Evolutionary conservation across 2,888 invertebrate genomes (phyloP).

Genomic region (Rhodophaea formosa): DNA sequence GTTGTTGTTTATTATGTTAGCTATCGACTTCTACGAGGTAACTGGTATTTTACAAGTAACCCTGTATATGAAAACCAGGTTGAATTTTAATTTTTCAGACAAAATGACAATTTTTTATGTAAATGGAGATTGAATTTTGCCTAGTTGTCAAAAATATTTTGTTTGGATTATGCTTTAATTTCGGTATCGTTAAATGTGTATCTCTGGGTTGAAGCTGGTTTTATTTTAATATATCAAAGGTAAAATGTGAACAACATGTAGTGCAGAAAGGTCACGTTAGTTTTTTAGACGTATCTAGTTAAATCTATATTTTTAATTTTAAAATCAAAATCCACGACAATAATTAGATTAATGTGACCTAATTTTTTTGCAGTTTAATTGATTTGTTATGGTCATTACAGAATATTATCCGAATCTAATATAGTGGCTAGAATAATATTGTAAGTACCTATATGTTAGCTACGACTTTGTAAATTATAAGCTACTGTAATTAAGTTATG

Average conservation of each 20-base stretch:
- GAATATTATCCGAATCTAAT: slow-evolving; percentile 32
- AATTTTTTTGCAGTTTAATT: slow-evolving; percentile 29
- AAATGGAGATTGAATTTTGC: too few relatives aligned
- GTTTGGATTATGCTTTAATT: too few relatives aligned
- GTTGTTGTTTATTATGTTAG: too few relatives aligned
- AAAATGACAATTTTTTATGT: too few relatives aligned
- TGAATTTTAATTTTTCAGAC: too few relatives aligned
- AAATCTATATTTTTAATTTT: slow-evolving; percentile 26
- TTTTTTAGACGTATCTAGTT: neutral
- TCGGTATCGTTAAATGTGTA: too few relatives aligned
- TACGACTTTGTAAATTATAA: slow-evolving; percentile 28
- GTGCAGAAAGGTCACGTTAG: slow-evolving; percentile 3
- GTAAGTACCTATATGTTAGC: slow-evolving; percentile 12
- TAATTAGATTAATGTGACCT: slow-evolving; percentile 64
- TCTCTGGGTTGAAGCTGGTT: too few relatives aligned
- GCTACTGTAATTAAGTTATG: slow-evolving; percentile 29
- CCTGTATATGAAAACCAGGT: too few relatives aligned
- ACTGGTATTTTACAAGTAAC: too few relatives aligned
- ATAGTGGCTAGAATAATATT: slow-evolving; percentile 20
- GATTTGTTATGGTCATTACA: slow-evolving; percentile 21
- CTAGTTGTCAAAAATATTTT: too few relatives aligned
- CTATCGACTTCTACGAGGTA: too few relatives aligned
- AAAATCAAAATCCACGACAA: slow-evolving; percentile 61
- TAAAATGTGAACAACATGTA: neutral
- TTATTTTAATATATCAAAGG: too few relatives aligned